phyloP scores from a whole-genome alignment of 2,888 invertebrate species.

The Rhingia campestris region DNA sequence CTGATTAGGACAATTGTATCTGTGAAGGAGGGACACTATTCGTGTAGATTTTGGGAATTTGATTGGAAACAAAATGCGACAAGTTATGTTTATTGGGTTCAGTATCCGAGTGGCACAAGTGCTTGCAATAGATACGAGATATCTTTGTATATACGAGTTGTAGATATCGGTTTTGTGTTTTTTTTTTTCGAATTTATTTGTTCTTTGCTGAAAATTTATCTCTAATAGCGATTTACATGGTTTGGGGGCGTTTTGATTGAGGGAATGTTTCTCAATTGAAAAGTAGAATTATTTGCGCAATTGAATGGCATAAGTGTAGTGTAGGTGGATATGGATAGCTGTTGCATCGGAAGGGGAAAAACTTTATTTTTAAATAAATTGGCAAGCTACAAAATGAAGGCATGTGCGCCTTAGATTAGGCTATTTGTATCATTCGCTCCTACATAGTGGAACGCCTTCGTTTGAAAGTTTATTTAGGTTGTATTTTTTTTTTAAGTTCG shows the following conservation, averaged over 20 bases:
- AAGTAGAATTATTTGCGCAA: background rate
- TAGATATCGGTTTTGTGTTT: background rate
- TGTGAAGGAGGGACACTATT: slow-evolving; percentile 19
- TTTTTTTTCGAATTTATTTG: slow-evolving; percentile 18
- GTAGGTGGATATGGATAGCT: too few species aligned
- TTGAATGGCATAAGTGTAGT: background rate
- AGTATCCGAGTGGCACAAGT: slow-evolving; percentile 44
- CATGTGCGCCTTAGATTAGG: too few species aligned
- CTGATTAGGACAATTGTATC: slow-evolving; percentile 34
- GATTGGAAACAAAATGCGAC: slow-evolving; percentile 47
- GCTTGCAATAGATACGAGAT: slow-evolving; percentile 19
- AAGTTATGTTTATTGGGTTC: slow-evolving; percentile 32
- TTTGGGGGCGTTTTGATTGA: slow-evolving; percentile 37
- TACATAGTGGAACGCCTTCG: too few species aligned
- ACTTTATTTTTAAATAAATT: too few species aligned
- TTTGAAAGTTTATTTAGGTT: too few species aligned
- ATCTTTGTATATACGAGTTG: background rate
- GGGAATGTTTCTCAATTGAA: background rate
- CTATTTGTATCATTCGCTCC: too few species aligned
- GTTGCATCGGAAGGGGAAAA: too few species aligned
- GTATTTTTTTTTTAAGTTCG: too few species aligned
- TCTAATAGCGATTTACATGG: slow-evolving; percentile 3
- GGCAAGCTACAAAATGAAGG: too few species aligned
- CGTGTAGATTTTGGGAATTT: slow-evolving; percentile 44
- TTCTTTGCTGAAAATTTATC: slow-evolving; percentile 31